A percentile compares a stretch with the other conserved stretches of the same genome.
These are phyloP conservation scores for Mechanitis messenoides DNA, from an alignment of 2,888 invertebrate genomes.

Conservation along the genomic window DNA sequence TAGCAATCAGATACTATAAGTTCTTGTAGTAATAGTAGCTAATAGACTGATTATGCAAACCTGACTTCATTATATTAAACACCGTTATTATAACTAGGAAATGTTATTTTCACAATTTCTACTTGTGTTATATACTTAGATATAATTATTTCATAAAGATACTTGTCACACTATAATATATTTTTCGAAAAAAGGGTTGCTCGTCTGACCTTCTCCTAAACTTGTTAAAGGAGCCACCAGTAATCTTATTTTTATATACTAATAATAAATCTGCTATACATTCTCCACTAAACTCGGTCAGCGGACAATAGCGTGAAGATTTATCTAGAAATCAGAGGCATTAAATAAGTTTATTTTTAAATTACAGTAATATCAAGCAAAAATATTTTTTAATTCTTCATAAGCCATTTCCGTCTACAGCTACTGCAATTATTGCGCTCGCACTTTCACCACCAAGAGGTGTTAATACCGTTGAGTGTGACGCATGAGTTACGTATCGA, in stretches of 20 bases:
- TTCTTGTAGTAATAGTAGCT: too few relatives aligned
- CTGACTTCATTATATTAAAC: too few relatives aligned
- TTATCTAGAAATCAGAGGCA: neutral
- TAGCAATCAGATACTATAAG: constrained; percentile 9
- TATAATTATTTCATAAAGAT: too few relatives aligned
- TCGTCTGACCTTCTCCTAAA: neutral
- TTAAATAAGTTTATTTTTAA: neutral
- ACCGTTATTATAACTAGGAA: too few relatives aligned
- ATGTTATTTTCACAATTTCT: too few relatives aligned
- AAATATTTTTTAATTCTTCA: too few relatives aligned
- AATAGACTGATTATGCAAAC: too few relatives aligned
- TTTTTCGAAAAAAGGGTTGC: neutral
- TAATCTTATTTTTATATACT: neutral
- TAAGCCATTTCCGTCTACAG: constrained; percentile 12
- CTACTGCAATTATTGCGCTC: constrained; percentile 54
- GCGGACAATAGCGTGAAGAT: neutral
- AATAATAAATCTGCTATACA: neutral
- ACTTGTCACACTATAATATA: too few relatives aligned
- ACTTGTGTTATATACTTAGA: too few relatives aligned
- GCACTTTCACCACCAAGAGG: constrained; percentile 62
- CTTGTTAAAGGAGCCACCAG: neutral
- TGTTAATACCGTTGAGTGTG: constrained; percentile 36
- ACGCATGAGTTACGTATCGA: constrained; percentile 46
- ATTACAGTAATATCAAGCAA: neutral
- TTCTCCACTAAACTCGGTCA: neutral